Evolutionary conservation across 2,888 invertebrate species (phyloP), one percentile per base, ranked within the genome.

Genomic region (Chelonus formosanus): DNA sequence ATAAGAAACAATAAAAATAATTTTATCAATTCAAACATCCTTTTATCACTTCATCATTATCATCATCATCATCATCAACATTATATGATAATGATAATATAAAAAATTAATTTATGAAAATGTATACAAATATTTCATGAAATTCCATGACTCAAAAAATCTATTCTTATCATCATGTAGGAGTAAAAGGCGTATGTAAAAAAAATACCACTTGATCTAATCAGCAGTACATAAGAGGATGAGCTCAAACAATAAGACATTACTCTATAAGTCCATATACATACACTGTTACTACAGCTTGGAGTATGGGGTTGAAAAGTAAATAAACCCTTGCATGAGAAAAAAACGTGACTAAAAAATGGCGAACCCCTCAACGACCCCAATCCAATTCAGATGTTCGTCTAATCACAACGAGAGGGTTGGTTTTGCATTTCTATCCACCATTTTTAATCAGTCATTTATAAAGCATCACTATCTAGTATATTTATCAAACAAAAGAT

Each of bases 401-500:
- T 78, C 79, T 79, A 79, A 79, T 80, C 80, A 76, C 70, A 74
- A 71, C 73, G 73, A 76, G 78, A 76, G 78, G 78, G 80, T 77
- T 78, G 79, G 78, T 76, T 82, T 82, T 78, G 77, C 77, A 79
- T 78, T 76, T 74, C 72, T 71, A 72, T 74, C 67, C 70, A 45
- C 63, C 70, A 55, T 40, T 55, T 10, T 55, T n/a, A 8, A 55
- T 34, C 52, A 35, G 36, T 4, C 4, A 35, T 62, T 45, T 45
- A 20, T n/a, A 48, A 10, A 48, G 5, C 3, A 8, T 20, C 20
- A 48, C 4, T 5, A 44, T 44, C 7, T 44, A n/a, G 7, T 8
- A 44, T 8, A 8, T 44, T 44, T 44, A 8, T 3, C 3, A 7
- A 44, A 44, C 5, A 20, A 20, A 2, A 20, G 2, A 20, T 20